Base-by-base conservation (phyloP, 2,888 invertebrate species). In the Oeneis ivallda region DNA sequence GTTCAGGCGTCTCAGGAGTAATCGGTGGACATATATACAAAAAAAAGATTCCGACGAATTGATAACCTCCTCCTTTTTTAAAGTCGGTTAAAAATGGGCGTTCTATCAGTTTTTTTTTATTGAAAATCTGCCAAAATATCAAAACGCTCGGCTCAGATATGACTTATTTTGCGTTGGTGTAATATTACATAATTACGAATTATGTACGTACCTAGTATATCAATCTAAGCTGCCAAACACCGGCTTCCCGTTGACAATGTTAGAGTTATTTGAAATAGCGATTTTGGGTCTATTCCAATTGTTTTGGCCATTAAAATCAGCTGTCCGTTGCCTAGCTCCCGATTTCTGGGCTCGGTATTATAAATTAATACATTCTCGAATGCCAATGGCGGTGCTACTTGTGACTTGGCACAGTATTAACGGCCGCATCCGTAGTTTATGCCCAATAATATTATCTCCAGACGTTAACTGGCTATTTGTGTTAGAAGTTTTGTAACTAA, bases 401-500 rank as follows among this genome's bases (percentile, higher is more conserved):
- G 86, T 82, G 84, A 83, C 74, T 87, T 86, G 86, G 83, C 84
- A 83, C 74, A 75, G 72, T 13, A 41, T 56, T 56, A 19, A 19
- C 39, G 17, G 19, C 39, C 13, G 9, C 41, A 56, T 17, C 17
- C 37, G 15, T 11, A 52, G 10, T 53, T 56, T 41, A 41, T 39
- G 17, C 19, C 17, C 17, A 39, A 56, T 39, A 39, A 56, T 39
- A 13, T 19, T 53, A 15, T 8, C 5, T 17, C n/a, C 13, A 13
- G 17, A 7, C 11, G 13, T 1, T 53, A 53, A 15, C 53, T 17
- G 9, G 5, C 15, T 53, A n/a, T 53, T 34, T 53, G 15, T 53
- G 34, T 53, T 26, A 53, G 15, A 34, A 10, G 11, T 26, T n/a
- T n/a, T 4, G 26, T 19, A 49, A 6, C 3, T 19, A 1, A 8